A percentile compares a stretch with the other conserved stretches of the same genome.
These are phyloP conservation scores for Agrochola litura DNA, from an alignment of 2,888 invertebrate genomes.

Conservation along the genomic window DNA sequence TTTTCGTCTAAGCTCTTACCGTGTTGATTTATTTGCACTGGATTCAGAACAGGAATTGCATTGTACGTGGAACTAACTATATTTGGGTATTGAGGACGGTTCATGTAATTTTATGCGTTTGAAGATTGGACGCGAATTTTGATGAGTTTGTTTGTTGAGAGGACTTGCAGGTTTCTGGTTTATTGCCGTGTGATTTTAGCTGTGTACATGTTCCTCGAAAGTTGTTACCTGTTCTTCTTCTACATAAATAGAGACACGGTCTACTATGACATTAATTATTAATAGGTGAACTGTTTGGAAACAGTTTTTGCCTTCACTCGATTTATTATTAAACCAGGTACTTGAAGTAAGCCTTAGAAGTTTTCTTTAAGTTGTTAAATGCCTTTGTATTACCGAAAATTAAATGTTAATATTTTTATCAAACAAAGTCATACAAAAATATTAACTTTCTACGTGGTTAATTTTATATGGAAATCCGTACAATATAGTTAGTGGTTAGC, in stretches of 20 bases:
- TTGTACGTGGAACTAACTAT: slow-evolving; percentile 55
- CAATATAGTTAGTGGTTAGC: slow-evolving; percentile 17
- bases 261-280: background rate
- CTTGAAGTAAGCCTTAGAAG: background rate
- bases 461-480: slow-evolving; percentile 28
- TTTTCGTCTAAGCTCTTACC: slow-evolving; percentile 49
- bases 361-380: background rate
- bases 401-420: background rate
- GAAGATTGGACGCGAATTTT: slow-evolving; percentile 43
- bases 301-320: background rate
- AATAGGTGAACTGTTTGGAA: background rate
- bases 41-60: slow-evolving; percentile 45
- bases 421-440: background rate
- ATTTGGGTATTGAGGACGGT: slow-evolving; percentile 61
- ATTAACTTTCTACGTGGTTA: background rate
- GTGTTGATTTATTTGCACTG: slow-evolving; percentile 57
- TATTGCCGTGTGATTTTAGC: slow-evolving; percentile 24
- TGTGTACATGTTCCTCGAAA: background rate
- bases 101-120: slow-evolving; percentile 55
- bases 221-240: background rate
- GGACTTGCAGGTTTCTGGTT: slow-evolving; percentile 8
- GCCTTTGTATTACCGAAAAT: background rate
- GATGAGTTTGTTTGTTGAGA: slow-evolving; percentile 44
- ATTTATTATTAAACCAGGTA: background rate
- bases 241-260: background rate